Base-by-base conservation (phyloP, 1,140 invertebrate species). In the Elymnias hypermnestra region DNA sequence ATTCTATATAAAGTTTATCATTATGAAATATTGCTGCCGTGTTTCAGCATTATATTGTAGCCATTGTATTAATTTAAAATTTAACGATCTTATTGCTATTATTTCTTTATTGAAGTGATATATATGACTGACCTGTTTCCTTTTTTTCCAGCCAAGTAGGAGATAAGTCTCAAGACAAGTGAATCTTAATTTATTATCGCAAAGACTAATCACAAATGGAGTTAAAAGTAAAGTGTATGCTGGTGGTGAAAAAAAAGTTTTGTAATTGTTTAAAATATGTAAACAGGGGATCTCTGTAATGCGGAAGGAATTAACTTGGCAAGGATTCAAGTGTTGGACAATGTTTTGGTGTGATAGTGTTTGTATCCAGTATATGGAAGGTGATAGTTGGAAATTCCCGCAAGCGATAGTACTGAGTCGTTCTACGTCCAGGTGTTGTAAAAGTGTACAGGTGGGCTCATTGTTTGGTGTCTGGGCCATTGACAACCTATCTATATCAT, bases 151-250 rank as follows among this genome's bases (percentile, higher is more conserved):
- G 79, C 74, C 23, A 79, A 81, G 65, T 83, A 83, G 67, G 47
- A 62, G 37, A 54, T 35, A 49, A 43, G 48, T 42, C 25, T 60
- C 42, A 53, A 58, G 62, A 61, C 67, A 64, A 68, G 57, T 60
- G 73, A 77, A 83, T 72, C 73, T 77, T 81, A 79, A 82, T 77
- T 82, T 79, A 83, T 83, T 81, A 75, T 79, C 69, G 76, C 76
- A 58, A 75, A 72, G 72, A 81, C 79, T 81, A 61, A 72, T 72
- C 71, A 73, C 64, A 72, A 72, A 74, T 58, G 63, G 59, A 72
- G n/a, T 59, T 72, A 71, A 69, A 78, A 76, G 77, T 68, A 73
- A 73, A 74, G 72, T 81, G 73, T 73, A 63, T 64, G 59, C 62
- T 61, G 64, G 72, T 76, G 70, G 73, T 71, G n/a, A n/a, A n/a